Evolutionary conservation across 2,797 vertebrate species (phyloP), one percentile per base, ranked within the genome.

Genomic region (Miichthys miiuy): DNA sequence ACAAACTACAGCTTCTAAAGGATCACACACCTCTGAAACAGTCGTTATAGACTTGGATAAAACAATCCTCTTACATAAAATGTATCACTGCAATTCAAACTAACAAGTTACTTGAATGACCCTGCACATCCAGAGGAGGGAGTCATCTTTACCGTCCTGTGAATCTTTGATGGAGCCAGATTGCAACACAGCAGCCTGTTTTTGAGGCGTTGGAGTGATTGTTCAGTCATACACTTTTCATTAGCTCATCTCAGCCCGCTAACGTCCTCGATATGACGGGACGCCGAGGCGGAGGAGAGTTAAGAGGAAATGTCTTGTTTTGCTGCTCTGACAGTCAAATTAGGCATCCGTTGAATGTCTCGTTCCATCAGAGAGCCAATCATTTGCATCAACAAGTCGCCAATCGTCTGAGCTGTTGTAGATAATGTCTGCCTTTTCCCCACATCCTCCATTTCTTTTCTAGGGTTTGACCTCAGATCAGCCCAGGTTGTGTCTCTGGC

Each of bases 401-500:
- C 23, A 41, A 2, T 58, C 47, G 16, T 30, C n/a, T 23, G 16
- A 64, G 46, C 30, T 20, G 34, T 11, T 38, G 6, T 12, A 7
- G 27, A 55, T 38, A 16, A 48, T 47, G n/a, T 9, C 0, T 2
- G 14, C 41, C n/a, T n/a, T 56, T 23, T 6, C 30, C 67, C 14
- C 7, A 17, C 21, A 5, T 27, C 41, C 6, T 46, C 9, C 6
- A 1, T 66, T 34, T 65, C n/a, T 8, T 18, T 11, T 7, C 62
- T 90, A 98, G 97, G 96, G 58, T 88, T 97, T 82, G 96, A 97
- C 80, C 90, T 95, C 80, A 92, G 94, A 79, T 96, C 96, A 41
- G 97, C 97, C 1, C 96, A 89, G 91, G 97, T 98, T 11, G 95
- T 98, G 81, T 96, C 95, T 68, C 84, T 98, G 88, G 96, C 96